Conservation (phyloP, 2,888 invertebrate species). For the Graphium colonna region DNA sequence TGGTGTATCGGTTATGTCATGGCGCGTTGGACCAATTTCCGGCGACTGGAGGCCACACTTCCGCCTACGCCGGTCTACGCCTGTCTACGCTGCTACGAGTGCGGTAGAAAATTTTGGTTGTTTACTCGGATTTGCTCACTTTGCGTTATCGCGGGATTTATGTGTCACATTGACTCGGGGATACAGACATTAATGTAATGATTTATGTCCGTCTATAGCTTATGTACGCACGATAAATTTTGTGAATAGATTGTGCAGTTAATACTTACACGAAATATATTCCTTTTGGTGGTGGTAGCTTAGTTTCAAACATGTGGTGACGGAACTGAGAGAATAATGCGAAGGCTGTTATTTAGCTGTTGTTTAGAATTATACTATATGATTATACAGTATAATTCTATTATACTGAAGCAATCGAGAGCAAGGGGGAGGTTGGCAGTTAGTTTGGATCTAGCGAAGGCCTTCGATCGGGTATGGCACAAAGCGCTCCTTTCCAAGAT, state of each 20-base stretch:
- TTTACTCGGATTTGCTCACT: constrained; percentile 18
- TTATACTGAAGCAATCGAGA: no score
- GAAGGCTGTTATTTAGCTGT: no score
- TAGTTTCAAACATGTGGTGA: no score
- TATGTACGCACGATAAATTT: not conserved
- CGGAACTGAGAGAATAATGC: no score
- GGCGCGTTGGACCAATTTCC: constrained; percentile 23
- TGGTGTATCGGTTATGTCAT: constrained; percentile 8
- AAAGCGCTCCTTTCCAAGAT: no score
- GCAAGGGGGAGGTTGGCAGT: no score
- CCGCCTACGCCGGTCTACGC: constrained; percentile 19
- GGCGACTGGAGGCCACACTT: constrained; percentile 22
- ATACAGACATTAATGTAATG: not conserved
- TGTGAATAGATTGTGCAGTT: not conserved
- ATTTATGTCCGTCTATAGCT: not conserved
- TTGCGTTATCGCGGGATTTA: not conserved
- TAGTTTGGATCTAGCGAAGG: no score
- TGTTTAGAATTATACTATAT: no score
- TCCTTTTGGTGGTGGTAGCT: no score
- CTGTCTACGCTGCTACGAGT: constrained; percentile 14
- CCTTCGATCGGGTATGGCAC: no score
- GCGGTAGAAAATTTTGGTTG: constrained; percentile 19
- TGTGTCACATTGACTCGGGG: not conserved
- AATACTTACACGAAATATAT: no score
- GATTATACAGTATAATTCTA: no score